Conservation (phyloP, 2,888 invertebrate species). For the Didymodactylos carnosus region DNA sequence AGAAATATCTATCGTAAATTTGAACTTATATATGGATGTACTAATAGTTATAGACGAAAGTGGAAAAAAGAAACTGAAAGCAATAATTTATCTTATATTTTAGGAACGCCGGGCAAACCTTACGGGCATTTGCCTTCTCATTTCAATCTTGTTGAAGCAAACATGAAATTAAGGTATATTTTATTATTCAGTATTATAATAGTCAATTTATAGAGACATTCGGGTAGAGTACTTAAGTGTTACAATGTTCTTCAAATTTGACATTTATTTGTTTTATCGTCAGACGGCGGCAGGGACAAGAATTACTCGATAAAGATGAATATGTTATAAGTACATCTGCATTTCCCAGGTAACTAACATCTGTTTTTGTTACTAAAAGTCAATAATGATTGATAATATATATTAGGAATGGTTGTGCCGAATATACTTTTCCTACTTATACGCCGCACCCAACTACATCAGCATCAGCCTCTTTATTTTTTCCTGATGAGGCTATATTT, state of each 20-base stretch:
- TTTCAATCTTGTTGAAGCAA: slow-evolving; percentile 10
- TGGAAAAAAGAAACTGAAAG: too few species aligned
- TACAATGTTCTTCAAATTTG: background rate
- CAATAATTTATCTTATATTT: too few species aligned
- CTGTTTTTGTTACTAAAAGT: background rate
- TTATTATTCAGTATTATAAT: too few species aligned
- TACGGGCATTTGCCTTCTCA: slow-evolving; percentile 41
- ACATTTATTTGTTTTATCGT: background rate
- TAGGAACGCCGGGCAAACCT: slow-evolving; percentile 66
- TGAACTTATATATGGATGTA: too few species aligned
- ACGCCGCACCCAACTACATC: slow-evolving; percentile 36
- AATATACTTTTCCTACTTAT: slow-evolving; percentile 60
- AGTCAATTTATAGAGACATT: too few species aligned
- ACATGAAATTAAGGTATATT: slow-evolving; percentile 2
- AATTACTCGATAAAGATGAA: slow-evolving; percentile 10
- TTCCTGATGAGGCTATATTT: slow-evolving; percentile 80
- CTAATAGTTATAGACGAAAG: too few species aligned
- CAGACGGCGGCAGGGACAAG: slow-evolving; percentile 8
- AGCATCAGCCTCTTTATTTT: slow-evolving; percentile 59
- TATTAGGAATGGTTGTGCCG: slow-evolving; percentile 47
- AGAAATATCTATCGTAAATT: too few species aligned
- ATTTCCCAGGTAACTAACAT: background rate
- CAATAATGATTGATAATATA: too few species aligned
- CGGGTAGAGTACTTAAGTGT: too few species aligned
- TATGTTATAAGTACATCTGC: slow-evolving; percentile 1